These are phyloP conservation scores for Anarrhichthys ocellatus DNA, from an alignment of 2,113 vertebrate species.

Conservation along the genomic window DNA sequence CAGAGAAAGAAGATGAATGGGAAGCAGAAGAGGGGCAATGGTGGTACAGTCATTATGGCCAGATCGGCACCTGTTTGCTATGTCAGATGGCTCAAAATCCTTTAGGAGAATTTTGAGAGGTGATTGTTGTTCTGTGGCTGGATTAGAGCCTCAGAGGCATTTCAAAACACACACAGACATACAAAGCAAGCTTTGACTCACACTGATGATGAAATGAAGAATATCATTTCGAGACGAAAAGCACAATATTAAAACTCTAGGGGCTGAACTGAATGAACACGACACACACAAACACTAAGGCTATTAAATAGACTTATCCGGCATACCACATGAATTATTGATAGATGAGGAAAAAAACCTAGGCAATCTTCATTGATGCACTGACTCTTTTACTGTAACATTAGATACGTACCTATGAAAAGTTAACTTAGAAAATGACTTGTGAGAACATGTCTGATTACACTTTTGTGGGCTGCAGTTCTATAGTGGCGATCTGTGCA, in stretches of 20 bases:
- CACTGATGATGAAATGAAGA: slow-evolving; percentile 29
- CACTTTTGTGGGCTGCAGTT: neutral
- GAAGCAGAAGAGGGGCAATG: slow-evolving; percentile 10
- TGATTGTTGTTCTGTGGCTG: slow-evolving; percentile 16
- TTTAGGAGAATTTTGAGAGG: slow-evolving; percentile 15
- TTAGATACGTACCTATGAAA: slow-evolving; percentile 3
- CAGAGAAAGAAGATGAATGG: slow-evolving; percentile 14
- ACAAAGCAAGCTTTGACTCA: slow-evolving; percentile 29
- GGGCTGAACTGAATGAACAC: neutral
- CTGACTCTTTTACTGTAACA: slow-evolving; percentile 7
- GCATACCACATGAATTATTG: slow-evolving; percentile 46
- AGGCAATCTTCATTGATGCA: slow-evolving; percentile 17
- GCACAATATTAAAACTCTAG: slow-evolving; percentile 41
- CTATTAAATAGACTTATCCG: slow-evolving; percentile 17
- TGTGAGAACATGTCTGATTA: neutral
- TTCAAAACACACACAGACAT: slow-evolving; percentile 17
- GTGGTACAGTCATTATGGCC: slow-evolving; percentile 1
- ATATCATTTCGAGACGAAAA: slow-evolving; percentile 39
- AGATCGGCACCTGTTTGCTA: neutral
- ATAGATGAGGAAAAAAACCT: slow-evolving; percentile 8
- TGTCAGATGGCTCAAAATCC: slow-evolving; percentile 2
- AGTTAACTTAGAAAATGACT: neutral
- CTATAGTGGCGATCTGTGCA: neutral
- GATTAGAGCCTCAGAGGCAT: slow-evolving; percentile 20
- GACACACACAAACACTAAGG: neutral